phyloP scores from a whole-genome alignment of 1,140 invertebrate genomes.

The Bombus waltoni region DNA sequence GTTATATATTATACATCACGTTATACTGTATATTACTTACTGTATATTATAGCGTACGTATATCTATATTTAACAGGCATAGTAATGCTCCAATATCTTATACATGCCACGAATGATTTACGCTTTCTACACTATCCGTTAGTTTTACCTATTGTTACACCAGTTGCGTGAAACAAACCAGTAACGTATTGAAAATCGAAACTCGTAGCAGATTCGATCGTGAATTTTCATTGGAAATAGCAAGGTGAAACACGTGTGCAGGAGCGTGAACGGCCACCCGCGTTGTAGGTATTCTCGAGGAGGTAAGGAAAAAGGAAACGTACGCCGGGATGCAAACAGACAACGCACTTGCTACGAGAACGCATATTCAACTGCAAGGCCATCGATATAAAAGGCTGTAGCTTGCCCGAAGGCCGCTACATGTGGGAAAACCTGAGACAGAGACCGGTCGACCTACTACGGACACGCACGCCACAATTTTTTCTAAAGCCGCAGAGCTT shows the following conservation, averaged over 20 bases:
- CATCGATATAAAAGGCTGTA: slow-evolving; percentile 44
- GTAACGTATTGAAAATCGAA: background rate
- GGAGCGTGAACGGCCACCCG: slow-evolving; percentile 21
- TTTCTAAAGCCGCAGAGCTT: background rate
- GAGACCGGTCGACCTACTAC: slow-evolving; percentile 13
- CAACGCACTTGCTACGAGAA: slow-evolving; percentile 31
- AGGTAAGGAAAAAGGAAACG: slow-evolving; percentile 28
- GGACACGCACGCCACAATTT: background rate
- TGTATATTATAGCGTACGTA: background rate
- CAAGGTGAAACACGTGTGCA: slow-evolving; percentile 18
- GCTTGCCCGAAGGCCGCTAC: slow-evolving; percentile 27
- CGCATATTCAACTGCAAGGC: slow-evolving; percentile 45
- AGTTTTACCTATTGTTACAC: background rate
- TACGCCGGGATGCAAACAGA: slow-evolving; percentile 35
- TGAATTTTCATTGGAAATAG: background rate
- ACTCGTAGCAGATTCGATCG: background rate
- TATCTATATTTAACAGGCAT: background rate
- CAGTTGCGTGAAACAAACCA: background rate
- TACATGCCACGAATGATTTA: background rate
- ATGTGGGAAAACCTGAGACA: slow-evolving; percentile 45
- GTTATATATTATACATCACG: background rate
- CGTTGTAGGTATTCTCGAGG: background rate
- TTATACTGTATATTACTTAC: background rate
- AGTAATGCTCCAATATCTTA: background rate
- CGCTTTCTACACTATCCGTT: background rate